A percentile compares a stretch with the other conserved stretches of the same genome.
Evolutionary conservation across 2,888 invertebrate genomes (phyloP).

Genomic region (Temnothorax rugatulus): DNA sequence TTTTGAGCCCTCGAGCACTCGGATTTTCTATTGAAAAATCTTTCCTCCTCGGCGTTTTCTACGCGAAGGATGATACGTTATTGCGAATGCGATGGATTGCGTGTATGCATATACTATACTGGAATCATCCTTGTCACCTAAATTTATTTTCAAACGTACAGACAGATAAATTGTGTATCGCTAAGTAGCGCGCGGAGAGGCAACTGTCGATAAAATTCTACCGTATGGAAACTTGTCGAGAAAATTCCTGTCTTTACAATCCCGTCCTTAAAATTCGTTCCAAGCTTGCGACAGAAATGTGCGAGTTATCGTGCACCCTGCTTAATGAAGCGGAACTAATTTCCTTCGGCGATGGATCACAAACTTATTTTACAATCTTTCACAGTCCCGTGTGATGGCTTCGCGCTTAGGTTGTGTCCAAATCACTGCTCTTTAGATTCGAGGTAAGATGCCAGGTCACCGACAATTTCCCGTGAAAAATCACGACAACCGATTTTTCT

Average conservation of each 20-base stretch:
- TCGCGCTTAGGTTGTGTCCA: conserved; percentile 9
- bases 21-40: conserved; percentile 14
- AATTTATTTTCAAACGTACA: conserved; percentile 27
- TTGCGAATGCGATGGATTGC: conserved; percentile 38
- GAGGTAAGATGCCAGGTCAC: not conserved
- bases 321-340: conserved; percentile 71
- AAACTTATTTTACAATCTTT: conserved; percentile 66
- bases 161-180: conserved; percentile 4
- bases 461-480: conserved; percentile 54
- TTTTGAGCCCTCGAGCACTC: conserved; percentile 51
- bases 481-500: conserved; percentile 55
- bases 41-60: conserved; percentile 14
- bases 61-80: conserved; percentile 35
- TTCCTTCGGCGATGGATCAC: conserved; percentile 66
- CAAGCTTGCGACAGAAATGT: conserved; percentile 33
- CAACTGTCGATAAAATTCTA: conserved; percentile 17
- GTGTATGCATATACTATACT: not conserved
- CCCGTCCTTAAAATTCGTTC: conserved; percentile 43
- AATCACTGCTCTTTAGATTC: conserved; percentile 55
- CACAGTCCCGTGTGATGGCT: conserved; percentile 3
- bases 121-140: conserved; percentile 3
- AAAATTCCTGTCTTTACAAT: conserved; percentile 8
- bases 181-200: conserved; percentile 3
- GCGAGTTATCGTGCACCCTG: conserved; percentile 54
- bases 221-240: conserved; percentile 31